These are phyloP conservation scores for Myotis daubentonii DNA, from an alignment of 2,797 vertebrate genomes.

Conservation along the genomic window DNA sequence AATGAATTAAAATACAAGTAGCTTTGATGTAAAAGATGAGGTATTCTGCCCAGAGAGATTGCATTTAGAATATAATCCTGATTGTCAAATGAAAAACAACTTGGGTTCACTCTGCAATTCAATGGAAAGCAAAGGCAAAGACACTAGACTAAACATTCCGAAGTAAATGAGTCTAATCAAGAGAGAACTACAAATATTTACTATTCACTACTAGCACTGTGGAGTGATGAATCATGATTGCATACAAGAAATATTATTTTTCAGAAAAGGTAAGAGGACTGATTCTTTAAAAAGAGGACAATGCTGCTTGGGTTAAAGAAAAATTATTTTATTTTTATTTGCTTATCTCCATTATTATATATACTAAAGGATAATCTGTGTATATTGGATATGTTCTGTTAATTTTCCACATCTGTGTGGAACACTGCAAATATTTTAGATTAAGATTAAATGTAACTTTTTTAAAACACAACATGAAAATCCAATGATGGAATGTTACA, in stretches of 20 bases:
- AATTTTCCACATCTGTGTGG: slow-evolving; percentile 15
- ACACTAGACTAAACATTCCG: not conserved
- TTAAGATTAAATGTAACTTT: not conserved
- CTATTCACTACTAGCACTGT: not conserved
- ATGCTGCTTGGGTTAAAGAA: not conserved
- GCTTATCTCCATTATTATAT: not conserved
- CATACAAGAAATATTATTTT: not conserved
- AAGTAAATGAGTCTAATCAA: not conserved
- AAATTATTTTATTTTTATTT: not conserved
- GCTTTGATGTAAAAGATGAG: not conserved
- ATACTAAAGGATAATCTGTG: not conserved
- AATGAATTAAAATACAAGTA: not conserved
- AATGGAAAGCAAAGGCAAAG: not conserved
- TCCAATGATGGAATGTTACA: slow-evolving; percentile 52
- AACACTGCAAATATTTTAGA: not conserved
- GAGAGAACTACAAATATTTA: not conserved
- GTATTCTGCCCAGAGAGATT: not conserved
- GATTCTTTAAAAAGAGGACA: not conserved
- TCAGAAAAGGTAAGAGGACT: not conserved
- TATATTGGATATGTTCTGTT: not conserved
- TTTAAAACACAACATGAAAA: slow-evolving; percentile 12
- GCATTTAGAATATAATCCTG: not conserved
- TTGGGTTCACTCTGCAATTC: not conserved
- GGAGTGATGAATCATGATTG: not conserved
- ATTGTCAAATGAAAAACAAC: not conserved